A percentile compares a stretch with the other conserved stretches of the same genome.
Conservation (phyloP, 2,113 vertebrate genomes). For the Cavia porcellus region DNA sequence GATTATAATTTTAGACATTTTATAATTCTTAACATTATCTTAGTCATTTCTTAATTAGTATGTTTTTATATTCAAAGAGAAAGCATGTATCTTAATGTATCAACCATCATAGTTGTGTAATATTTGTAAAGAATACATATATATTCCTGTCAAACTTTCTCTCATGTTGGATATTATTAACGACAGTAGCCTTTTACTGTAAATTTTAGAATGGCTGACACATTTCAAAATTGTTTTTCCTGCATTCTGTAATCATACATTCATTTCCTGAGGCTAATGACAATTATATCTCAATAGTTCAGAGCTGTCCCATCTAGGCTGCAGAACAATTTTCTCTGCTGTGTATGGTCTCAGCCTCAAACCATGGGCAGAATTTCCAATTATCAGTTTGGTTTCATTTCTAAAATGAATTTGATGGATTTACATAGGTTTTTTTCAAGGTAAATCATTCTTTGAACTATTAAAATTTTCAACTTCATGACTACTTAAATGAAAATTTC, state of each 20-base stretch:
- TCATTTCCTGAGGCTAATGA: background rate
- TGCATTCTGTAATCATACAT: background rate
- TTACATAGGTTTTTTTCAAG: background rate
- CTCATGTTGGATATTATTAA: background rate
- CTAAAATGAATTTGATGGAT: background rate
- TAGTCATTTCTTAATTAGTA: background rate
- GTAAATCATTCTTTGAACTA: slow-evolving; percentile 1
- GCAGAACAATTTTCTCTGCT: background rate
- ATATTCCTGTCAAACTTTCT: slow-evolving; percentile 19
- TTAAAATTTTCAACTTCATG: background rate
- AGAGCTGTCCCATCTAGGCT: background rate
- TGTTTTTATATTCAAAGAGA: background rate
- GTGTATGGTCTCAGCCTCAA: background rate
- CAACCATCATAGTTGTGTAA: background rate
- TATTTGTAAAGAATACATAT: background rate
- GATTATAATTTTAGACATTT: background rate
- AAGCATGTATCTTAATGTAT: background rate
- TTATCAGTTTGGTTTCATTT: background rate
- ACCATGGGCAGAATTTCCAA: background rate
- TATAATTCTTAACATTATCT: background rate
- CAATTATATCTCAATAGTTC: background rate
- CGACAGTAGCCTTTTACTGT: background rate
- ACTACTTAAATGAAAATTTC: background rate
- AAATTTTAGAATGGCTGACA: background rate
- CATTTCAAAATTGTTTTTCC: background rate